Percentiles rank a stretch among this genome's conserved stretches.
phyloP scores from a whole-genome alignment of 1,140 invertebrate species.

The Nasonia vitripennis region DNA sequence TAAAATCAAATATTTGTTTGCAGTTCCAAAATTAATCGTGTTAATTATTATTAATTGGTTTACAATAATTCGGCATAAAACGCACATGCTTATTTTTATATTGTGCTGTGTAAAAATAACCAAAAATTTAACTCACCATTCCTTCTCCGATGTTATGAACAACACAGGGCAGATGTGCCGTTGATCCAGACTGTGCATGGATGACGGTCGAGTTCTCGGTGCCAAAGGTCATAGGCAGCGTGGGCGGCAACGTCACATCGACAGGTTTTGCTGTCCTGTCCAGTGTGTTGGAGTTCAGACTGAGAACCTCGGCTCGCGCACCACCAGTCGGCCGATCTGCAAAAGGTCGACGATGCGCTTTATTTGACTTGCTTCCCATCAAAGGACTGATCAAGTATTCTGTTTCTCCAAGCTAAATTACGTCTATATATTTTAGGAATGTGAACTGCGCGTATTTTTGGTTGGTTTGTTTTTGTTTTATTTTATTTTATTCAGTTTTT shows the following conservation, averaged over 20 bases:
- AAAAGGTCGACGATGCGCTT: conserved; percentile 21
- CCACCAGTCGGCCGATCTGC: conserved; percentile 60
- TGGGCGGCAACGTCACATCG: conserved; percentile 69
- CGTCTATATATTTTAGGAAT: no score
- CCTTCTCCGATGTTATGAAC: conserved; percentile 90
- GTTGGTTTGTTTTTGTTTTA: background rate
- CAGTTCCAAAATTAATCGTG: no score
- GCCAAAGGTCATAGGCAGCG: conserved; percentile 81
- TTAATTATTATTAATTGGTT: no score
- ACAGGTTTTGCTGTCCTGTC: conserved; percentile 64
- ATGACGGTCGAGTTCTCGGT: conserved; percentile 88
- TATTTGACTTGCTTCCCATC: background rate
- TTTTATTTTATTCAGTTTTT: background rate
- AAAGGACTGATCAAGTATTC: no score
- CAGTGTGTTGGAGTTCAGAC: conserved; percentile 67
- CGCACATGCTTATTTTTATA: no score
- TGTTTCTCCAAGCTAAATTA: no score
- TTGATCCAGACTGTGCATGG: conserved; percentile 87
- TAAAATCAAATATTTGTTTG: no score
- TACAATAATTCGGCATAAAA: no score
- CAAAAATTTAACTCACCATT: conserved; percentile 81
- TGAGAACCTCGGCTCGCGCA: conserved; percentile 66
- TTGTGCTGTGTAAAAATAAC: background rate
- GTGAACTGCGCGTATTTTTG: background rate
- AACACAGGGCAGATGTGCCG: conserved; percentile 86